Conservation (phyloP, 2,113 vertebrate genomes). For the Rostratula benghalensis region DNA sequence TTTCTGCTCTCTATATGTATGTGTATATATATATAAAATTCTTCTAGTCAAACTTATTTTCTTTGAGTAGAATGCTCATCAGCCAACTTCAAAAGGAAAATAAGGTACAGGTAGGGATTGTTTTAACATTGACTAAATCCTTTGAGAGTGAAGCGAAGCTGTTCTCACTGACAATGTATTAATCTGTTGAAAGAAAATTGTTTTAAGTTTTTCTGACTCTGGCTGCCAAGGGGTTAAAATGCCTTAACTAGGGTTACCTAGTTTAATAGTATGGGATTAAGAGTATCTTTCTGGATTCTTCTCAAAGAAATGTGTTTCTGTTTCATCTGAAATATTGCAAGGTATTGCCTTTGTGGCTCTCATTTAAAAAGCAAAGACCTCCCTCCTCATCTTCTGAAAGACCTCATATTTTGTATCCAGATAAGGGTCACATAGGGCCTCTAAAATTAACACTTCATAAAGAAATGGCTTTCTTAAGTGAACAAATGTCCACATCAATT, state of each 20-base stretch:
- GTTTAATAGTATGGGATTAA: neutral
- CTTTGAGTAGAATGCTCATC: neutral
- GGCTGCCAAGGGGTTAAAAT: neutral
- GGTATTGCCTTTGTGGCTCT: neutral
- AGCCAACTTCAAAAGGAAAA: neutral
- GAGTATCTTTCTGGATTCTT: neutral
- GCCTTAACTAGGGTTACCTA: neutral
- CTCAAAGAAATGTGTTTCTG: neutral
- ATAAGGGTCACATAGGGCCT: neutral
- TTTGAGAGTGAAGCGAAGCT: neutral
- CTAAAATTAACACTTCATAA: neutral
- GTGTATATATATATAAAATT: neutral
- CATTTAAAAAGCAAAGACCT: neutral
- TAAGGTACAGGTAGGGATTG: neutral
- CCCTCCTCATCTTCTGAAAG: neutral
- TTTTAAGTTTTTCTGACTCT: neutral
- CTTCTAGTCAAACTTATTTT: neutral
- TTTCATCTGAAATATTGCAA: neutral
- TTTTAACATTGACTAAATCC: neutral
- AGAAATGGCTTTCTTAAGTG: neutral
- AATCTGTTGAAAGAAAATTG: neutral
- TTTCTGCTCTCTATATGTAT: neutral
- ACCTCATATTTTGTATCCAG: neutral
- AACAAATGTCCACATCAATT: neutral
- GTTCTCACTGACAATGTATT: neutral